Evolutionary conservation across 1,140 invertebrate species (phyloP).

Genomic region (Muscidifurax raptorellus): DNA sequence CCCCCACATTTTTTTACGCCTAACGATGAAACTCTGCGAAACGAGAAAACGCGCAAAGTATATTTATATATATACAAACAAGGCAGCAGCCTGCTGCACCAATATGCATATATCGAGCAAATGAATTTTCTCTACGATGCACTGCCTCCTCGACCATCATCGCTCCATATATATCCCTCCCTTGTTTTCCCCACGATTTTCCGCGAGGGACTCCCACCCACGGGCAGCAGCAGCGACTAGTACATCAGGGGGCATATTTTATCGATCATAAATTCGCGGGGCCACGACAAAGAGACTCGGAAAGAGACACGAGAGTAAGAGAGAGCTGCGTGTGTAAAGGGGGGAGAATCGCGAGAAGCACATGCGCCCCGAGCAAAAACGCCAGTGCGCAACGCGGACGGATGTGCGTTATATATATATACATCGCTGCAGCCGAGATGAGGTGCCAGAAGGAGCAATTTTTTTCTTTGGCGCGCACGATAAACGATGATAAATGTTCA

Average conservation of each 20-base stretch:
- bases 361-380: constrained; percentile 46
- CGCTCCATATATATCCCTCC: background rate
- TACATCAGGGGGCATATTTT: constrained; percentile 39
- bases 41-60: background rate
- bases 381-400: constrained; percentile 34
- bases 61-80: background rate
- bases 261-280: constrained; percentile 49
- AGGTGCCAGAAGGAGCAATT: too few relatives aligned
- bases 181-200: background rate
- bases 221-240: too few relatives aligned
- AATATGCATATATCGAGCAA: background rate
- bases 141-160: background rate
- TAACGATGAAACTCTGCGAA: too few relatives aligned
- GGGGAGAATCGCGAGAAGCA: background rate
- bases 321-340: background rate
- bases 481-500: too few relatives aligned
- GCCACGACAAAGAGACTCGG: background rate
- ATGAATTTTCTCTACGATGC: constrained; percentile 33
- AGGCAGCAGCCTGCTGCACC: constrained; percentile 27
- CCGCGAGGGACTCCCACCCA: background rate
- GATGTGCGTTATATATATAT: background rate
- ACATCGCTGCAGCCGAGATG: too few relatives aligned
- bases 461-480: too few relatives aligned
- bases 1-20: too few relatives aligned
- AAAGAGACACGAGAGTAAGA: background rate